phyloP scores from a whole-genome alignment of 2,113 vertebrate species.

The Corythaixoides concolor region DNA sequence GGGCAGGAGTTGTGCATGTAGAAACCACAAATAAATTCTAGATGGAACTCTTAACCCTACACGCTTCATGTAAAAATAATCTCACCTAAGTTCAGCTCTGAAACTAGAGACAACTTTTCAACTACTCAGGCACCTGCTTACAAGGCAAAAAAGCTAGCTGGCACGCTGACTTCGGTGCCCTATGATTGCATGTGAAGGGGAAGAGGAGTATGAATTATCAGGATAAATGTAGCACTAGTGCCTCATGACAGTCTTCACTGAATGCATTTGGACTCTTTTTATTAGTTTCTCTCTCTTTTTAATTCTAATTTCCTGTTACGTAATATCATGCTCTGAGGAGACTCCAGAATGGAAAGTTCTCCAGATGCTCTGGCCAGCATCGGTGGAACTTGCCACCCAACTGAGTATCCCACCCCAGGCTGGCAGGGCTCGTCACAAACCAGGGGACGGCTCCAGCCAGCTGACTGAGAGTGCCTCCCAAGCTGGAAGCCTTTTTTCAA shows the following conservation, averaged over 20 bases:
- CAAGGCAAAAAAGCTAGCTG: background rate
- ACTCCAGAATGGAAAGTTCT: background rate
- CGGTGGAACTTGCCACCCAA: background rate
- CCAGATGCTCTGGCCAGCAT: background rate
- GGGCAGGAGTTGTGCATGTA: background rate
- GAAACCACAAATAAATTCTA: background rate
- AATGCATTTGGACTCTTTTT: background rate
- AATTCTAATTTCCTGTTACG: background rate
- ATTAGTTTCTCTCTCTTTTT: background rate
- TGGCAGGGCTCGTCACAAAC: background rate
- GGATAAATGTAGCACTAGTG: background rate
- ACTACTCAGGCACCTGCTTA: background rate
- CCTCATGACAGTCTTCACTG: background rate
- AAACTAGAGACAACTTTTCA: background rate
- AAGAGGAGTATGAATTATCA: background rate
- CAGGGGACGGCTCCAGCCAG: background rate
- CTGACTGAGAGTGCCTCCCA: background rate
- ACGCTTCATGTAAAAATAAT: background rate
- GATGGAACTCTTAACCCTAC: background rate
- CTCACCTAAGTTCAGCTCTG: background rate
- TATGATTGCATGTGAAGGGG: background rate
- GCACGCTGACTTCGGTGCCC: background rate
- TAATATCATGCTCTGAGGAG: background rate
- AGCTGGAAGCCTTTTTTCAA: background rate
- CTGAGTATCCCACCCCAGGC: rapidly evolving